Evolutionary conservation across 1,140 invertebrate species (phyloP), one percentile per base, ranked within the genome.

Genomic region (Sminthurides bifidus): DNA sequence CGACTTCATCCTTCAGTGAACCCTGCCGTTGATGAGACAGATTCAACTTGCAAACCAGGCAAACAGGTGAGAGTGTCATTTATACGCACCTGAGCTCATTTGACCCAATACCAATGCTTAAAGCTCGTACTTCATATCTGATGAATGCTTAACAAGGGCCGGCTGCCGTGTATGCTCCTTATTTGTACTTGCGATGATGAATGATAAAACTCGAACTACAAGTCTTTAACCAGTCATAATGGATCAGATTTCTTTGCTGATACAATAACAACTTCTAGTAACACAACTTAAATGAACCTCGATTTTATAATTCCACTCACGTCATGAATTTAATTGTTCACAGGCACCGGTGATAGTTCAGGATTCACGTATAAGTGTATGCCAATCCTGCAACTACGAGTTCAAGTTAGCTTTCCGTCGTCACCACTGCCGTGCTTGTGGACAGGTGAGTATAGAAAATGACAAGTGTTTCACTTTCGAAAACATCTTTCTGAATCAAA

Each of bases 401-500:
- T 86, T 86, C 68, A 83, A 80, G 2, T 75, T 85, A 14, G 81
- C 81, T 58, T 82, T 81, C 67, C 74, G 84, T 49, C 75, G 83
- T 58, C 83, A 87, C 65, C 82, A 85, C 67, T 87, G 84, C 65
- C 70, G 83, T 63, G 78, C 81, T 19, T 85, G 83, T 76, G 84
- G 83, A 52, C 81, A 81, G 71, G 81, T 83, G 68, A 71, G 67
- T 38, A 30, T 24, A 46, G 2, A 14, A 14, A 35, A 30, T 23
- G 1, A n/a, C 27, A 26, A 19, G 26, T 14, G 15, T 14, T 51
- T 23, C 8, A 38, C n/a, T 52, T 6, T 49, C 1, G 14, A 49
- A 27, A 33, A 21, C 12, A 30, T 10, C 21, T 1, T 24, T 14
- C 2, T 48, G 27, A 3, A 3, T 29, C 15, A 49, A 5, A 40